These are phyloP conservation scores for Petrocephalus zakoni DNA, from an alignment of 2,113 vertebrate species.

Conservation along the genomic window DNA sequence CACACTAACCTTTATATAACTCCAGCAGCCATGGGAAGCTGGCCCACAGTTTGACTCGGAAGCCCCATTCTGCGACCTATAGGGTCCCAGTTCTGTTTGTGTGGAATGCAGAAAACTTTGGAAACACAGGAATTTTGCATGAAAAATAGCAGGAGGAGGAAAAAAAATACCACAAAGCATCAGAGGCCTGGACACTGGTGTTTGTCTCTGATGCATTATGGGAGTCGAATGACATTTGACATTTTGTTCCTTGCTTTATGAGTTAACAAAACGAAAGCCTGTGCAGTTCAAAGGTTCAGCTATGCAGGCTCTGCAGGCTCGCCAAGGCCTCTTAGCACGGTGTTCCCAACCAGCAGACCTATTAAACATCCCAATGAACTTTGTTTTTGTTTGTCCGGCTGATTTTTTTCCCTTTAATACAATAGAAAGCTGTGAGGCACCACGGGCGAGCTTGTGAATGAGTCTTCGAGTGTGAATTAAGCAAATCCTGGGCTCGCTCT, in stretches of 20 bases:
- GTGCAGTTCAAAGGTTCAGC: constrained; percentile 2
- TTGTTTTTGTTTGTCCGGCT: neutral
- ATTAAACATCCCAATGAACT: neutral
- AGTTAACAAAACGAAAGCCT: constrained; percentile 1
- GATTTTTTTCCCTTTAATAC: neutral
- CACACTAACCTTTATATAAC: constrained; percentile 59
- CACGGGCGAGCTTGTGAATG: neutral
- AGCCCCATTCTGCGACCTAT: constrained; percentile 21
- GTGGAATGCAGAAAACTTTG: neutral
- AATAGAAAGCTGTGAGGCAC: neutral
- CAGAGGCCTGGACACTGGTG: neutral
- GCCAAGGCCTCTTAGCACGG: no score
- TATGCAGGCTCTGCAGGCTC: neutral
- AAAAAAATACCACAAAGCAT: neutral
- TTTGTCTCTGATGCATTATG: constrained; percentile 10
- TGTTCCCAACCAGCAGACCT: neutral
- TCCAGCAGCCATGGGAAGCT: constrained; percentile 57
- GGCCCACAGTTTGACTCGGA: constrained; percentile 35
- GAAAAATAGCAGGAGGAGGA: neutral
- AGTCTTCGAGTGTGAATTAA: neutral
- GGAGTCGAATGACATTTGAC: constrained; percentile 12
- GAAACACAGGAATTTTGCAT: neutral
- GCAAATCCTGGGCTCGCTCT: no score
- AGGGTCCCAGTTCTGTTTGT: constrained; percentile 33
- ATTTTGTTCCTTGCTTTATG: constrained; percentile 13